Base-by-base conservation (phyloP, 2,113 vertebrate genomes). In the Nipponia nippon region DNA sequence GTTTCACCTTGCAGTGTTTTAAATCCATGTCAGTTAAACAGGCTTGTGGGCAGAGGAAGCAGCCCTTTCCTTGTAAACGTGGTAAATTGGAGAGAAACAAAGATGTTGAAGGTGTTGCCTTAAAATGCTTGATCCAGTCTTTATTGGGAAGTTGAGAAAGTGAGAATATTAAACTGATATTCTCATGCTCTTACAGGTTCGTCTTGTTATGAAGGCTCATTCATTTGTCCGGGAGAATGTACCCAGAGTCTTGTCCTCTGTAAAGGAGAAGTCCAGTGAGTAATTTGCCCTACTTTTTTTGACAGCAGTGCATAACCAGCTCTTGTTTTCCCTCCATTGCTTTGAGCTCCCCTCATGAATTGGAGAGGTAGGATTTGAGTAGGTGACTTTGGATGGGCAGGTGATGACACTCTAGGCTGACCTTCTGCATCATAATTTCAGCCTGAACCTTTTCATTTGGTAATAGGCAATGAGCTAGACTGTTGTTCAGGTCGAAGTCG, bases 151-250 rank as follows among this genome's bases (percentile, higher is more conserved):
- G 65, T 1, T 83, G 38, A 9, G 52, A 34, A 88, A 89, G 32
- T 19, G 34, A 40, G n/a, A 63, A 32, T 22, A 46, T 76, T 95
- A 26, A 89, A 55, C 8, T 70, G 70, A 26, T 40, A 16, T 13
- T 47, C 30, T 56, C 19, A 76, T n/a, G 58, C 50, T 49, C 32
- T 84, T 81, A 13, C 97, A 99, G 99, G 98, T 99, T 63, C 99
- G 99, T 38, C 96, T 99, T 13, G 91, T 99, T 85, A 99, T 99
- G 99, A 99, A 99, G 97, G 97, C 97, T 14, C 96, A 99, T 92
- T 99, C 99, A 6, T 99, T 99, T 87, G 87, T 99, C 88, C 98
- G 99, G 88, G 99, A 99, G 94, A 99, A 99, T 9, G 98, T 99
- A 5, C 99, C 99, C 69, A 97, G 98, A 87, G 98, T 99, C 52